Conservation (phyloP, 2,888 invertebrate genomes). For the Rotaria socialis region DNA sequence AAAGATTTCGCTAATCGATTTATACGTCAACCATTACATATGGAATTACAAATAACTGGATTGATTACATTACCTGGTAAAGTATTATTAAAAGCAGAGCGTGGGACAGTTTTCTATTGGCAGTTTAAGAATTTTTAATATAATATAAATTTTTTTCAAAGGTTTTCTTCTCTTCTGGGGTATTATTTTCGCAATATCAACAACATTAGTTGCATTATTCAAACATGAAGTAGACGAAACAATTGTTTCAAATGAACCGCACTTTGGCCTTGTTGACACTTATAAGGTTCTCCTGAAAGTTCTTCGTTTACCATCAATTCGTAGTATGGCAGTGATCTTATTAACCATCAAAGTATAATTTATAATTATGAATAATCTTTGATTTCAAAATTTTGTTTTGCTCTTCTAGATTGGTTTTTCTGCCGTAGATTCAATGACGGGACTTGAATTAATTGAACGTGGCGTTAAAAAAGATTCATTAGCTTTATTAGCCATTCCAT, state of each 20-base stretch:
- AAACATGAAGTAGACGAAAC: constrained; percentile 71
- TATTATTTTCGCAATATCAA: constrained; percentile 79
- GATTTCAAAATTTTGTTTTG: not conserved
- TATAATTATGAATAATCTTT: too few species aligned
- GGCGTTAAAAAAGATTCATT: constrained; percentile 91
- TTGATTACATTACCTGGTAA: constrained; percentile 62
- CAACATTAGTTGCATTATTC: constrained; percentile 80
- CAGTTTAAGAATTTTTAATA: too few species aligned
- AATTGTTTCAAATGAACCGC: constrained; percentile 52
- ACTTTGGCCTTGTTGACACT: constrained; percentile 61
- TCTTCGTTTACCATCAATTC: constrained; percentile 75
- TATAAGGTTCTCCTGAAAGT: constrained; percentile 79
- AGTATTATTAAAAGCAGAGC: constrained; percentile 79
- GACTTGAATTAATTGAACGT: constrained; percentile 86
- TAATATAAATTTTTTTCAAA: constrained; percentile 52
- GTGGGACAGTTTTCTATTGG: constrained; percentile 59
- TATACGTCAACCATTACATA: constrained; percentile 64
- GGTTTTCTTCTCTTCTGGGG: constrained; percentile 96
- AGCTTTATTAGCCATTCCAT: constrained; percentile 84
- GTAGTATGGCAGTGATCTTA: constrained; percentile 72
- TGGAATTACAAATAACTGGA: constrained; percentile 69
- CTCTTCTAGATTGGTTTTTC: constrained; percentile 76
- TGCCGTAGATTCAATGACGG: constrained; percentile 88
- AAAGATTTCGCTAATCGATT: constrained; percentile 90
- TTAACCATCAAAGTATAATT: constrained; percentile 65